phyloP scores from a whole-genome alignment of 2,113 vertebrate species.

The Elgaria multicarinata region DNA sequence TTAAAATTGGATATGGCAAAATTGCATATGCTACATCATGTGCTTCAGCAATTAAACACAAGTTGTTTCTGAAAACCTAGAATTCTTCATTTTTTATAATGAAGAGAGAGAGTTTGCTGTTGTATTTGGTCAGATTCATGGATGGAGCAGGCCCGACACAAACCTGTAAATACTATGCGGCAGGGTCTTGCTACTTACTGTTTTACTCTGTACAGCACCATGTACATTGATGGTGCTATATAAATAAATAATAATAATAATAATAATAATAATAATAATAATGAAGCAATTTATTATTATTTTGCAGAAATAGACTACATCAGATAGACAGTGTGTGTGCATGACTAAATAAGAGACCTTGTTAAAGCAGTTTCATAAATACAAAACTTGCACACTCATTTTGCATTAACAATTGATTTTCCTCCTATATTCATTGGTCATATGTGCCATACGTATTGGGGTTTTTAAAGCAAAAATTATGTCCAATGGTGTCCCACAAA shows the following conservation, averaged over 20 bases:
- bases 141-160: conserved; percentile 8
- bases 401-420: conserved; percentile 34
- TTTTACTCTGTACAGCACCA: too few relatives aligned
- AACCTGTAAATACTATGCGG: not conserved
- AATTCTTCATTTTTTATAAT: not conserved
- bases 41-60: not conserved
- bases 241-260: too few relatives aligned
- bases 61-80: not conserved
- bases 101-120: not conserved
- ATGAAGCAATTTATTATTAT: not conserved
- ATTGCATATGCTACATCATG: too few relatives aligned
- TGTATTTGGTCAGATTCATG: not conserved
- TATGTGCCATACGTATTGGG: not conserved
- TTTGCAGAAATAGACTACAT: accelerated
- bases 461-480: not conserved
- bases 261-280: too few relatives aligned
- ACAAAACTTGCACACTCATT: not conserved
- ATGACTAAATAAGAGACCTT: not conserved
- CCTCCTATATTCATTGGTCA: not conserved
- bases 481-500: not conserved
- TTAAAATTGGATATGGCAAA: too few relatives aligned
- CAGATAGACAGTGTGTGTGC: not conserved
- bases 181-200: too few relatives aligned
- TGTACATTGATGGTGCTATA: too few relatives aligned
- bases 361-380: not conserved